phyloP scores from a whole-genome alignment of 2,888 invertebrate genomes.

The Hypena proboscidalis region DNA sequence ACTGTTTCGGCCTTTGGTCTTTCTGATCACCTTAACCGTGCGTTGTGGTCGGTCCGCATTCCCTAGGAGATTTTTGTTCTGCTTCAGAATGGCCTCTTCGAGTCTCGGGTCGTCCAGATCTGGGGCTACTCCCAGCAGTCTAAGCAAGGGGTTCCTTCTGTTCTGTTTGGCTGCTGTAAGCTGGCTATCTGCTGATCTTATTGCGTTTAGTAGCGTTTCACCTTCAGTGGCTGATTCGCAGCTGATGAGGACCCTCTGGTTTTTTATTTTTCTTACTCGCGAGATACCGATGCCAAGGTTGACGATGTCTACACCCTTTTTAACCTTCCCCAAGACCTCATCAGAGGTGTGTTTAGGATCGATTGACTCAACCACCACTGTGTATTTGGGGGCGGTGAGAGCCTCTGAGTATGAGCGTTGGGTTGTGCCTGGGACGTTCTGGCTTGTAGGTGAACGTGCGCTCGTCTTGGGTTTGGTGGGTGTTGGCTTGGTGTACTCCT shows the following conservation, averaged over 20 bases:
- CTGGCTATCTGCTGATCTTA: not conserved
- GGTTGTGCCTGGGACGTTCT: too few species aligned
- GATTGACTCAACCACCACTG: not conserved
- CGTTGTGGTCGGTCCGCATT: too few species aligned
- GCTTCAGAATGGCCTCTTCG: not conserved
- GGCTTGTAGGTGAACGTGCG: too few species aligned
- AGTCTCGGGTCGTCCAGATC: not conserved
- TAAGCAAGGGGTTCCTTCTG: not conserved
- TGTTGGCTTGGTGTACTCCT: too few species aligned
- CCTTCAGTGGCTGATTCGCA: not conserved
- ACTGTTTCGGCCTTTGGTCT: too few species aligned
- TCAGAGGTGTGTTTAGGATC: conserved; percentile 2
- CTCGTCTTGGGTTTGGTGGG: too few species aligned
- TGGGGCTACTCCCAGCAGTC: not conserved
- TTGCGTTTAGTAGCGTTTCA: not conserved
- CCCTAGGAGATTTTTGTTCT: not conserved
- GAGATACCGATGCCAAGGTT: not conserved
- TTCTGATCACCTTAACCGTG: too few species aligned
- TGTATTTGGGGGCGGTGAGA: too few species aligned
- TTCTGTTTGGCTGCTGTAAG: not conserved
- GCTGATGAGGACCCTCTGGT: not conserved
- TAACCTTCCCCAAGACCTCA: not conserved
- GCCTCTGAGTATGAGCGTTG: too few species aligned
- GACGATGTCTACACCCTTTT: not conserved
- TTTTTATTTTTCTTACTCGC: not conserved